Conservation (phyloP, 2,113 vertebrate species). For the Cololabis saira region DNA sequence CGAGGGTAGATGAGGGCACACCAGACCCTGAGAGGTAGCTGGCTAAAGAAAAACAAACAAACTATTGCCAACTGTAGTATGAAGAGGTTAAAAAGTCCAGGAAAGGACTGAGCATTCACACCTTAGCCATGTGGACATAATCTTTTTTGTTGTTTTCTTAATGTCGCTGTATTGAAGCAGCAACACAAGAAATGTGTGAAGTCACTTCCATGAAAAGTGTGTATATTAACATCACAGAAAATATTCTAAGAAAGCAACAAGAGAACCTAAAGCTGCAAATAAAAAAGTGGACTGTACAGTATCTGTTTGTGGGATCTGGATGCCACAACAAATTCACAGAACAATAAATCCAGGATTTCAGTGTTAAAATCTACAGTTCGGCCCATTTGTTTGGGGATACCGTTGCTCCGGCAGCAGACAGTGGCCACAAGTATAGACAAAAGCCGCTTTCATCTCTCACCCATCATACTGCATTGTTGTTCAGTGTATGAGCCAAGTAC, state of each 20-base stretch:
- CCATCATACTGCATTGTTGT: constrained; percentile 37
- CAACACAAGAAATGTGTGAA: neutral
- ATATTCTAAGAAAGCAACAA: too few species aligned
- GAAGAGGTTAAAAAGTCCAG: neutral
- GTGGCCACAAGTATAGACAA: constrained; percentile 1
- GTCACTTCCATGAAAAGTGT: too few species aligned
- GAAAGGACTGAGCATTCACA: constrained; percentile 3
- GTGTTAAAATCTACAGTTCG: too few species aligned
- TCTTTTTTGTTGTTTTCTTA: constrained; percentile 5
- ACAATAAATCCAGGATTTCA: too few species aligned
- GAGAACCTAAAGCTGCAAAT: too few species aligned
- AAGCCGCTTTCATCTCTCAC: constrained; percentile 26
- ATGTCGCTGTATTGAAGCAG: constrained; percentile 9
- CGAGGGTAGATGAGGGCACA: constrained; percentile 8
- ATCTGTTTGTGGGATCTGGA: too few species aligned
- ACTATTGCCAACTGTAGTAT: neutral
- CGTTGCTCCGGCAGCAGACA: constrained; percentile 4
- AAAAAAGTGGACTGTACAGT: too few species aligned
- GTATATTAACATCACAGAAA: too few species aligned
- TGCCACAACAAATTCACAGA: too few species aligned
- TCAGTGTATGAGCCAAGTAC: constrained; percentile 39
- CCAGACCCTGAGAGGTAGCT: neutral
- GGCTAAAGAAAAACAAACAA: neutral
- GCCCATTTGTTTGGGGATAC: too few species aligned
- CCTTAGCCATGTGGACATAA: neutral